Evolutionary conservation across 2,888 invertebrate species (phyloP), one percentile per base, ranked within the genome.

Genomic region (Drosophila parthenogenetica): DNA sequence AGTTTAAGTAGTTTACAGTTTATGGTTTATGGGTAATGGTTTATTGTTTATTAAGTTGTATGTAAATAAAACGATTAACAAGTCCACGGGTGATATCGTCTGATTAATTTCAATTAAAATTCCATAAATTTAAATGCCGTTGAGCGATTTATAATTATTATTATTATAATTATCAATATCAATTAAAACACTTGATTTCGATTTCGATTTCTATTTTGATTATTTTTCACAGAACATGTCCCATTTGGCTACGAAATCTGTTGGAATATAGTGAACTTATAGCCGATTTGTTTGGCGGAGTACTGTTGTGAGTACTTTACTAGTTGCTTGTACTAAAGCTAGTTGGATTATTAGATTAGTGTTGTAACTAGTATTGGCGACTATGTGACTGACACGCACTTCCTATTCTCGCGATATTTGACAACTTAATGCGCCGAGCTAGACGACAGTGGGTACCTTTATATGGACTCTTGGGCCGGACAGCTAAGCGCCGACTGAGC

Each of bases 321-420:
- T 16, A 46, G 22, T 39, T 57, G 49, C 43, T 68, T 63, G 29
- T 48, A 40, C 19, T 49, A 43, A 14, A 46, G 25, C 10, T 40
- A 39, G 13, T 29, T 53, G 25, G n/a, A 19, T 32, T 32, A 35
- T 43, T 70, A 10, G 51, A 57, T 40, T 53, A 16, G 37, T 51
- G 51, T 69, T 78, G 65, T 77, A 55, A 65, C 43, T 77, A 67
- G 43, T 77, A 40, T 63, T 54, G 69, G 70, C 62, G 82, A 87
- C 29, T 29, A 72, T 79, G 53, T 55, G 79, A 72, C 76, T 79
- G 76, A 63, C 85, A 79, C 81, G 80, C 85, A 90, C 89, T 90
- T 90, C 89, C 84, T 84, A 82, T 86, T 87, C 85, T 84, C 87
- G 83, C 90, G 84, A 84, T 79, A 79, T 83, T 86, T 84, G 78